Percentiles rank a stretch among this genome's conserved stretches.
Evolutionary conservation across 2,113 vertebrate species (phyloP).

Genomic region (Phaetusa simplex): DNA sequence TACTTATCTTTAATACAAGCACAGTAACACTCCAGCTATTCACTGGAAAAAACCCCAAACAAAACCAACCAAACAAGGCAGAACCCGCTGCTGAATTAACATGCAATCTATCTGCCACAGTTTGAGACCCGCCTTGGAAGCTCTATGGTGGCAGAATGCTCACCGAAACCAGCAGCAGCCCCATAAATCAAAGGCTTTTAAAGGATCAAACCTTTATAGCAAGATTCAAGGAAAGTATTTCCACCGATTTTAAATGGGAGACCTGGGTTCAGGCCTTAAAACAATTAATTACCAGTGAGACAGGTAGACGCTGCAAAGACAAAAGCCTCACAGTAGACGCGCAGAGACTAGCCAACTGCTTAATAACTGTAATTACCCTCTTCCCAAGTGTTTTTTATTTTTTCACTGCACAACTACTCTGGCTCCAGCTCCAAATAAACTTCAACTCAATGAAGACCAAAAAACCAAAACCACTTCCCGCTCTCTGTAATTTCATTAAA

Average conservation of each 20-base stretch:
- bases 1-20: neutral
- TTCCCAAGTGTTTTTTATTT: neutral
- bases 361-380: neutral
- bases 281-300: neutral
- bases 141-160: neutral
- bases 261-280: neutral
- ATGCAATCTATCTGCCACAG: neutral
- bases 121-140: neutral
- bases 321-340: neutral
- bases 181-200: neutral
- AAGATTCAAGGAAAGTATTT: neutral
- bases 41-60: neutral
- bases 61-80: neutral
- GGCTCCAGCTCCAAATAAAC: neutral
- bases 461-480: neutral
- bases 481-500: neutral
- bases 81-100: neutral
- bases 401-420: neutral
- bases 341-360: neutral
- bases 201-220: neutral
- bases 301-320: neutral
- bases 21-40: neutral
- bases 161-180: neutral
- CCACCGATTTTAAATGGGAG: neutral
- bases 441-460: neutral